Base-by-base conservation (phyloP, 2,113 vertebrate genomes). In the Hylia prasina region DNA sequence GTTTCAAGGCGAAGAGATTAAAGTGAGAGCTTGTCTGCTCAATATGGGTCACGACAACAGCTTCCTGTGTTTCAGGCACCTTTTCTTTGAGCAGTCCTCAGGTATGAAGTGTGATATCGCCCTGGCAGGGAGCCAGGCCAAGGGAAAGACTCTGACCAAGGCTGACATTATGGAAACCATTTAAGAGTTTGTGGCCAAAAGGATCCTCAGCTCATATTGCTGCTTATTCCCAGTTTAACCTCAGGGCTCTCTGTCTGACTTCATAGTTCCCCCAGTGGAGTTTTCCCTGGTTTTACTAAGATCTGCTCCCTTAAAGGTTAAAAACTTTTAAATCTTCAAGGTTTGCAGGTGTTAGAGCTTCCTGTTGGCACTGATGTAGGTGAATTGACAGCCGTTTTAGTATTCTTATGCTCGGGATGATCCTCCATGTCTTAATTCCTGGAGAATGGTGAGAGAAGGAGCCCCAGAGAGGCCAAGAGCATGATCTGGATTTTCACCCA, bases 1-100 rank as follows among this genome's bases (percentile, higher is more conserved):
- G 66, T 96, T 95, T 92, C 66, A 78, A 83, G 94, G 89, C 25
- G 2, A 90, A 51, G 86, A 91, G 93, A 96, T 96, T 90, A 95
- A 95, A 97, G 94, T 72, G 90, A 71, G 82, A 95, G 53, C 58
- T 7, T 31, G 89, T 78, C 95, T 92, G 92, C 42, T 53, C 82
- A 65, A 18, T 69, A 16, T 68, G 92, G 95, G 90, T 94, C 83
- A 85, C 0, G 9, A 33, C 35, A 71, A 75, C 91, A 89, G 85
- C 57, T 96, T 92, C 87, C 95, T 89, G 83, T 72, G 80, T 89
- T 94, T 88, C 0, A 9, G 76, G 70, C 92, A 94, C 91, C 83
- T 91, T 94, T 45, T 7, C 78, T 97, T 90, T 93, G 91, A 78
- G 51, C 56, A 78, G 33, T 42, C 24, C 73, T 63, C 80, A 88